Evolutionary conservation across 2,797 vertebrate species (phyloP).

Genomic region (Eurystomus glaucurus): DNA sequence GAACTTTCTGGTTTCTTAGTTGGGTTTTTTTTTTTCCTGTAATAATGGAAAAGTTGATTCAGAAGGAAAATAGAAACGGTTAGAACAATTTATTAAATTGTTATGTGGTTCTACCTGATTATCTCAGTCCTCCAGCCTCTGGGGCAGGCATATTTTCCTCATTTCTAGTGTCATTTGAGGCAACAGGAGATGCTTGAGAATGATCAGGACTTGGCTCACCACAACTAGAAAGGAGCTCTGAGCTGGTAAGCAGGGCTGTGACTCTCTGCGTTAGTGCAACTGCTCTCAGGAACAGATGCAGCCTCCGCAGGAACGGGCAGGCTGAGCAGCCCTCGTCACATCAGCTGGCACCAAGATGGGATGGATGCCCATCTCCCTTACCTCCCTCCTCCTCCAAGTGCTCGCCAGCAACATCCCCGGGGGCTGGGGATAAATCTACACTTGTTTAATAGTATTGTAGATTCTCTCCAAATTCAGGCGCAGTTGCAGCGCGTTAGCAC

Average conservation of each 20-base stretch:
- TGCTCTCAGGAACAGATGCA: conserved; percentile 47
- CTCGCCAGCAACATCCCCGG: background rate
- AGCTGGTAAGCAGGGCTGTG: background rate
- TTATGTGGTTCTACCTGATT: background rate
- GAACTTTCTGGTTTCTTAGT: background rate
- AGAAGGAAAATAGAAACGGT: background rate
- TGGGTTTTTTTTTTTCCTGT: background rate
- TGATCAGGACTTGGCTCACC: background rate
- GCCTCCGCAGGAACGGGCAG: conserved; percentile 46
- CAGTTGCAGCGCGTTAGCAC: background rate
- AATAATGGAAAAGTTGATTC: background rate
- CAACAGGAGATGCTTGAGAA: background rate
- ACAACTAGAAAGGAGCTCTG: background rate
- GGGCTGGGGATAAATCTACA: background rate
- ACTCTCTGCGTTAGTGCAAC: background rate
- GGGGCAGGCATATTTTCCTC: background rate
- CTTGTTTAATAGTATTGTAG: background rate
- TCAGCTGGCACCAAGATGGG: conserved; percentile 2
- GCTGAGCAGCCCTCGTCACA: conserved; percentile 29
- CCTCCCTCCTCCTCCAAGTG: background rate
- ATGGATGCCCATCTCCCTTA: background rate
- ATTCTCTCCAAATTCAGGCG: background rate
- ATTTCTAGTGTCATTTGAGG: conserved; percentile 29
- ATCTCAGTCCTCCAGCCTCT: background rate
- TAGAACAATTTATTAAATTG: background rate